Evolutionary conservation across 1,140 invertebrate genomes (phyloP).

Genomic region (Drosophila elegans): DNA sequence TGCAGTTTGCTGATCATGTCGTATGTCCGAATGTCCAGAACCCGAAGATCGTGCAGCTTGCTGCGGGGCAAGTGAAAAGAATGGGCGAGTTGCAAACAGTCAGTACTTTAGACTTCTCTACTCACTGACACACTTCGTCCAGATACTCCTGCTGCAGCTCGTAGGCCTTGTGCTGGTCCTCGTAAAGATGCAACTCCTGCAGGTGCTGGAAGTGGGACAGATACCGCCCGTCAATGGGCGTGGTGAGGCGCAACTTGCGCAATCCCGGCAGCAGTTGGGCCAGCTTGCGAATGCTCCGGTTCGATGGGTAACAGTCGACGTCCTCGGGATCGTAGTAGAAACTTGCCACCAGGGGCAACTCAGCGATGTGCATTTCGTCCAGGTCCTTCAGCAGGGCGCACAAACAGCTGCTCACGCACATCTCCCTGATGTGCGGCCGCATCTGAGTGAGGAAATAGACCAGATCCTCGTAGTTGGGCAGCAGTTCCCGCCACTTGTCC

Average conservation of each 20-base stretch:
- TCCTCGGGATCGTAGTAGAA: conserved; percentile 71
- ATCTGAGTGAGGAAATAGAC: conserved; percentile 63
- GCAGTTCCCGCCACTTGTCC: conserved; percentile 62
- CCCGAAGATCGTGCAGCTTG: conserved; percentile 48
- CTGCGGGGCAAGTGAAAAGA: conserved; percentile 12
- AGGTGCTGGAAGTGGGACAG: conserved; percentile 60
- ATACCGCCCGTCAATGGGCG: conserved; percentile 67
- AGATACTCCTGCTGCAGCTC: conserved; percentile 70
- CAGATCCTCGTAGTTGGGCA: conserved; percentile 66
- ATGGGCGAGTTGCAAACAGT: neutral
- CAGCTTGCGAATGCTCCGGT: conserved; percentile 62
- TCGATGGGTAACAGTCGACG: conserved; percentile 72
- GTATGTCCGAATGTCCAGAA: conserved; percentile 71
- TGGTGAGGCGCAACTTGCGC: conserved; percentile 58
- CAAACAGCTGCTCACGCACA: conserved; percentile 61
- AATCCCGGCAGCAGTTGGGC: conserved; percentile 66
- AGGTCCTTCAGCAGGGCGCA: conserved; percentile 65
- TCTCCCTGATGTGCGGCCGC: conserved; percentile 44
- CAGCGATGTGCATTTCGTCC: conserved; percentile 65
- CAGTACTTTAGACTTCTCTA: neutral
- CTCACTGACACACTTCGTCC: conserved; percentile 66
- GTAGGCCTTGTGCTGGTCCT: conserved; percentile 70
- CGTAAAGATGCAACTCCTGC: conserved; percentile 69
- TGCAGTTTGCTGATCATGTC: conserved; percentile 65
- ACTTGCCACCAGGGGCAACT: conserved; percentile 54